These are phyloP conservation scores for Leptodactylus fallax DNA, from an alignment of 2,797 vertebrate genomes.

Conservation along the genomic window DNA sequence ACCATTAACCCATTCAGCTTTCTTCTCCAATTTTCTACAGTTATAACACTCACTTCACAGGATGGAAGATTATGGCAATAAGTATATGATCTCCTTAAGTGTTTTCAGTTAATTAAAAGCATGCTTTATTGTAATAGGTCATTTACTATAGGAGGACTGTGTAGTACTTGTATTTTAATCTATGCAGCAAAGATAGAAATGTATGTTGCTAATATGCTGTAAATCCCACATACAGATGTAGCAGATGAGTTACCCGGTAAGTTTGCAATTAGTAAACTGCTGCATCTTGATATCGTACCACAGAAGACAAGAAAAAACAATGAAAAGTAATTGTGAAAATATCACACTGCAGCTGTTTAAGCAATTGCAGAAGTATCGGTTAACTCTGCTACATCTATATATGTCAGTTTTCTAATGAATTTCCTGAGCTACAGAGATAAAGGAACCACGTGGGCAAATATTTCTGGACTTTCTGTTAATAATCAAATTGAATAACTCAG, in stretches of 20 bases:
- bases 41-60: not conserved
- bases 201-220: too few species aligned
- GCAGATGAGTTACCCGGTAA: too few species aligned
- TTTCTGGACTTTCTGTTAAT: not conserved
- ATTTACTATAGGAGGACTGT: not conserved
- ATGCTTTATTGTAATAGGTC: not conserved
- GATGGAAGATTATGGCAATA: not conserved
- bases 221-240: too few species aligned
- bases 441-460: not conserved
- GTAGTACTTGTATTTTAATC: too few species aligned
- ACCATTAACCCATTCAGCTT: conserved; percentile 78
- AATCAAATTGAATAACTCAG: not conserved
- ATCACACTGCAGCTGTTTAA: too few species aligned
- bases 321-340: too few species aligned
- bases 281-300: too few species aligned
- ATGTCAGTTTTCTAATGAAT: not conserved
- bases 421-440: not conserved
- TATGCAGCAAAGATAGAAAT: too few species aligned
- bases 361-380: too few species aligned
- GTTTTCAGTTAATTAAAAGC: not conserved
- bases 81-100: not conserved
- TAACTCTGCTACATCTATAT: too few species aligned
- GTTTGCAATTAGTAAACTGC: too few species aligned
- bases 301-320: too few species aligned
- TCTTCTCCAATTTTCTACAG: conserved; percentile 10